A percentile compares a stretch with the other conserved stretches of the same genome.
These are phyloP conservation scores for Nycticryphes semicollaris DNA, from an alignment of 2,113 vertebrate species.

Conservation along the genomic window DNA sequence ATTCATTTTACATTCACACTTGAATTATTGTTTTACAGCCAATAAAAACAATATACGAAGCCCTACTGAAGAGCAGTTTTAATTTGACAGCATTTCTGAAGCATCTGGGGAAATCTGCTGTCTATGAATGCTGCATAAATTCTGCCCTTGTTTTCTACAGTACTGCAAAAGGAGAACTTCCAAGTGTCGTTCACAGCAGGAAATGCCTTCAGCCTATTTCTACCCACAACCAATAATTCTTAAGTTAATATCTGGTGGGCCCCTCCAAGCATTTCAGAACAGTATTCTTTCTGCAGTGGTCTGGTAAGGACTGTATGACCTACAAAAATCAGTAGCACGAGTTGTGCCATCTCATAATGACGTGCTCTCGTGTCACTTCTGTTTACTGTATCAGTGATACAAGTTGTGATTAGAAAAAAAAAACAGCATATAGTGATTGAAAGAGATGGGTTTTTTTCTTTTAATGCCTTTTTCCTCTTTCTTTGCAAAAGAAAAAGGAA, in stretches of 20 bases:
- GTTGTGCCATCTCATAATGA: not conserved
- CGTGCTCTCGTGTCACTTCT: not conserved
- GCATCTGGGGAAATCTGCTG: conserved; percentile 51
- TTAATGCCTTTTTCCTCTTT: not conserved
- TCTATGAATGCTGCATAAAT: conserved; percentile 43
- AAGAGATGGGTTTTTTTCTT: not conserved
- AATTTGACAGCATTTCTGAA: conserved; percentile 62
- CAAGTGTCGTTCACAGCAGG: conserved; percentile 30
- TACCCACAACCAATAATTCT: conserved; percentile 68
- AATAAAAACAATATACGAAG: conserved; percentile 55
- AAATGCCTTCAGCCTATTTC: conserved; percentile 61
- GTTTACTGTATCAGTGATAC: not conserved
- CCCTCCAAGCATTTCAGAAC: conserved; percentile 48
- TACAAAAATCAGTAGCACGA: not conserved
- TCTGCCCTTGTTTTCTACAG: conserved; percentile 25
- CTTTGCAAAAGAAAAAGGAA: not conserved
- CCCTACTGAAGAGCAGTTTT: conserved; percentile 47
- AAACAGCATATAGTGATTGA: not conserved
- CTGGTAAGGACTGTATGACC: not conserved
- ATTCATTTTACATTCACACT: conserved; percentile 51
- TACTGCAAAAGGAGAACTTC: conserved; percentile 33
- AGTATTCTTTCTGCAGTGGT: not conserved
- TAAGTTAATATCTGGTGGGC: conserved; percentile 43
- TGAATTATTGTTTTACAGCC: conserved; percentile 25
- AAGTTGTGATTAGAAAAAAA: not conserved